phyloP scores from a whole-genome alignment of 2,888 invertebrate genomes.

The Dastarcus helophoroides region DNA sequence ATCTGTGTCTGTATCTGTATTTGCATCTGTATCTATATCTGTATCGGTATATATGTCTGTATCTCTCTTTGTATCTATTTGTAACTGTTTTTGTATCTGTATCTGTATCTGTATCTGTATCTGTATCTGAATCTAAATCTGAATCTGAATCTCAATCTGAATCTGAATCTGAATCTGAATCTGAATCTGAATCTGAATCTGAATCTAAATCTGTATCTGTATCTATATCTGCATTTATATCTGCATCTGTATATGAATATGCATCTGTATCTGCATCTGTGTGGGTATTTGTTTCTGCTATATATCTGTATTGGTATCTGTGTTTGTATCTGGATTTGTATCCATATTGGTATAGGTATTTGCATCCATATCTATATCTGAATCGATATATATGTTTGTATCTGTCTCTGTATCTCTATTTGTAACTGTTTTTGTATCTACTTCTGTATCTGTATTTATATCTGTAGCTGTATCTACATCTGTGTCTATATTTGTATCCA shows the following conservation, averaged over 20 bases:
- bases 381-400: background rate
- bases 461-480: background rate
- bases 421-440: background rate
- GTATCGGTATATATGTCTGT: too few relatives aligned
- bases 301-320: background rate
- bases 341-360: background rate
- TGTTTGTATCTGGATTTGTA: background rate
- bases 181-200: slow-evolving; percentile 4
- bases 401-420: background rate
- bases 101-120: too few relatives aligned
- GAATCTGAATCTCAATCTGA: too few relatives aligned
- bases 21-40: too few relatives aligned
- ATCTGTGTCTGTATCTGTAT: too few relatives aligned
- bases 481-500: background rate
- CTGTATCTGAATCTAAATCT: too few relatives aligned
- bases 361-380: background rate
- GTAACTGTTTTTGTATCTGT: too few relatives aligned
- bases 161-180: too few relatives aligned
- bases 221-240: slow-evolving; percentile 2
- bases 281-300: slow-evolving; percentile 1
- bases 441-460: background rate
- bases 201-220: slow-evolving; percentile 1
- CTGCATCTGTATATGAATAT: slow-evolving; percentile 1
- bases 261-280: background rate
- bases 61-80: too few relatives aligned